Percentiles rank a stretch among this genome's conserved stretches.
Conservation (phyloP, 2,113 vertebrate species). For the Taxidea taxus region DNA sequence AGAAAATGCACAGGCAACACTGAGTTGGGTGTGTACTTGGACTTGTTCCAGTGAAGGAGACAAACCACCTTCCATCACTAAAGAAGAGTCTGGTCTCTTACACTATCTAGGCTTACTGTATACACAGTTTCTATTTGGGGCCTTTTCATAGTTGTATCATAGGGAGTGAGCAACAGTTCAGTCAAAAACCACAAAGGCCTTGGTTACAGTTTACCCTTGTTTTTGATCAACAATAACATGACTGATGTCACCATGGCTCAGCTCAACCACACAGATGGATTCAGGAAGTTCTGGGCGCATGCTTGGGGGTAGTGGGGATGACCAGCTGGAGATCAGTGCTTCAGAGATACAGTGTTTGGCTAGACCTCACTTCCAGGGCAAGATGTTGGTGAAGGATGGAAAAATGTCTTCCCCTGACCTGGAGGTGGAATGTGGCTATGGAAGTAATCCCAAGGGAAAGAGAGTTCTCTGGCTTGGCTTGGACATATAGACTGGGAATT, state of each 20-base stretch:
- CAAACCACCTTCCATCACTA: not conserved
- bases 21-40: not conserved
- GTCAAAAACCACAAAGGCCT: conserved; percentile 47
- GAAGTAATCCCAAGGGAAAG: not conserved
- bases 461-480: not conserved
- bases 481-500: not conserved
- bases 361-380: not conserved
- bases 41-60: not conserved
- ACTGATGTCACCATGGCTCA: conserved; percentile 47
- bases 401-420: not conserved
- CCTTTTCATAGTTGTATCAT: conserved; percentile 21
- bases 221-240: conserved; percentile 59
- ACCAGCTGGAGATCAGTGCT: not conserved
- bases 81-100: not conserved
- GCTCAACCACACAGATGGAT: not conserved
- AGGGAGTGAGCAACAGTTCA: conserved; percentile 41
- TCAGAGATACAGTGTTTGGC: not conserved
- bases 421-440: not conserved
- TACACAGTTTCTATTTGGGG: conserved; percentile 39
- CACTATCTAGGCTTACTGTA: not conserved
- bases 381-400: not conserved
- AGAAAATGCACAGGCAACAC: not conserved
- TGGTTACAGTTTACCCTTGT: conserved; percentile 52
- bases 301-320: not conserved
- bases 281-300: not conserved